Conservation (phyloP, 2,797 vertebrate species). For the Caiman crocodilus region DNA sequence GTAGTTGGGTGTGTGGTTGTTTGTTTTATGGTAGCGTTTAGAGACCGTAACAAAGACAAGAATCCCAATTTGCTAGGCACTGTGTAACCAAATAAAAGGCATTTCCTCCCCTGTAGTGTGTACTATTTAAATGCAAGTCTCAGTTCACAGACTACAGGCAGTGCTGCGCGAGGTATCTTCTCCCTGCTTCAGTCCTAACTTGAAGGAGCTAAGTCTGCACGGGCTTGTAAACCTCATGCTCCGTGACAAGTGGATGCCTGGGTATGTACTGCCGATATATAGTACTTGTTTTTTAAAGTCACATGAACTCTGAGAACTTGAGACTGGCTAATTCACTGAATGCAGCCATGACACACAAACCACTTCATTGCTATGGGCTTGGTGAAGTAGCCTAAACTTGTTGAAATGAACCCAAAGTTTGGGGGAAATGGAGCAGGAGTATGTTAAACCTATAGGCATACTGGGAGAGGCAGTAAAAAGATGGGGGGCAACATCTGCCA, state of each 20-base stretch:
- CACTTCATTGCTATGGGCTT: not conserved
- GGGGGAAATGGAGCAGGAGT: not conserved
- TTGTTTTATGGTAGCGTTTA: fast-evolving
- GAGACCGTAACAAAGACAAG: not conserved
- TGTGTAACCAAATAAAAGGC: not conserved
- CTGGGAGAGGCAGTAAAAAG: not conserved
- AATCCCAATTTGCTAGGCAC: not conserved
- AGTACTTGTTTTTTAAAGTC: not conserved
- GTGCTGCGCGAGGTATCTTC: not conserved
- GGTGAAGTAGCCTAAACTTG: not conserved
- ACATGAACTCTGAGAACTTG: not conserved
- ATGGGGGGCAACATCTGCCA: not conserved
- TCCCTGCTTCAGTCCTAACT: not conserved
- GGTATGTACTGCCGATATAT: not conserved
- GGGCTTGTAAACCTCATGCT: too few relatives aligned
- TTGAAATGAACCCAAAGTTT: not conserved
- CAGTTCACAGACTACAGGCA: not conserved
- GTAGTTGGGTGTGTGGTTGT: not conserved
- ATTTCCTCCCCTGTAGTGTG: not conserved
- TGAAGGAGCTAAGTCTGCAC: not conserved
- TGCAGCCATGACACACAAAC: not conserved
- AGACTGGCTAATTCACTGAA: not conserved
- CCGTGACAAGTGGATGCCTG: too few relatives aligned
- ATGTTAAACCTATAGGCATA: not conserved
- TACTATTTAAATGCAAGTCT: not conserved